These are phyloP conservation scores for Lasius fuliginosus DNA, from an alignment of 2,888 invertebrate genomes.

Conservation along the genomic window DNA sequence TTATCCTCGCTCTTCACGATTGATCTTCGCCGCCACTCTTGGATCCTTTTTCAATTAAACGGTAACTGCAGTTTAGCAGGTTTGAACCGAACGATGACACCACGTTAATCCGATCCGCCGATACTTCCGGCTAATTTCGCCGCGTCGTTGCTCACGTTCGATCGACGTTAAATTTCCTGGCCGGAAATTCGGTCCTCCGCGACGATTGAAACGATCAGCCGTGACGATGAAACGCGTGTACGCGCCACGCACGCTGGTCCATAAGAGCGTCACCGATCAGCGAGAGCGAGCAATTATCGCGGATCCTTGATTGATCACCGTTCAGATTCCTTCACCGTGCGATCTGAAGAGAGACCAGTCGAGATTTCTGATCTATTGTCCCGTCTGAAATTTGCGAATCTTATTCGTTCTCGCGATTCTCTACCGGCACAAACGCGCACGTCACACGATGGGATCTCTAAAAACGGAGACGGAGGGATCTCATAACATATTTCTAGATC, in stretches of 20 bases:
- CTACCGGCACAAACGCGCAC: constrained; percentile 3
- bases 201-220: constrained; percentile 34
- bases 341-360: not conserved
- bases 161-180: constrained; percentile 57
- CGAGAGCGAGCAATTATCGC: constrained; percentile 36
- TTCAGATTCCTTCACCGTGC: not conserved
- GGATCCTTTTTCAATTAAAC: constrained; percentile 14
- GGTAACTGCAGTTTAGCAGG: not conserved
- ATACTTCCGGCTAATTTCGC: constrained; percentile 53
- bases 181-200: constrained; percentile 58
- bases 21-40: constrained; percentile 10
- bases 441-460: not conserved
- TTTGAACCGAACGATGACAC: not conserved
- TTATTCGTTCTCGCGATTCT: not conserved
- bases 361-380: not conserved
- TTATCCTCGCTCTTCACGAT: not conserved
- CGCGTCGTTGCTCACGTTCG: constrained; percentile 37
- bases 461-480: not conserved
- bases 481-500: not conserved
- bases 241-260: constrained; percentile 49
- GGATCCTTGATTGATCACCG: not conserved
- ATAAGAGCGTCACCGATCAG: constrained; percentile 40
- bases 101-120: constrained; percentile 37
- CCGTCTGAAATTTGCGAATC: not conserved
- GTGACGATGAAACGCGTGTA: constrained; percentile 39